These are phyloP conservation scores for Chelon labrosus DNA, from an alignment of 2,797 vertebrate species.

Conservation along the genomic window DNA sequence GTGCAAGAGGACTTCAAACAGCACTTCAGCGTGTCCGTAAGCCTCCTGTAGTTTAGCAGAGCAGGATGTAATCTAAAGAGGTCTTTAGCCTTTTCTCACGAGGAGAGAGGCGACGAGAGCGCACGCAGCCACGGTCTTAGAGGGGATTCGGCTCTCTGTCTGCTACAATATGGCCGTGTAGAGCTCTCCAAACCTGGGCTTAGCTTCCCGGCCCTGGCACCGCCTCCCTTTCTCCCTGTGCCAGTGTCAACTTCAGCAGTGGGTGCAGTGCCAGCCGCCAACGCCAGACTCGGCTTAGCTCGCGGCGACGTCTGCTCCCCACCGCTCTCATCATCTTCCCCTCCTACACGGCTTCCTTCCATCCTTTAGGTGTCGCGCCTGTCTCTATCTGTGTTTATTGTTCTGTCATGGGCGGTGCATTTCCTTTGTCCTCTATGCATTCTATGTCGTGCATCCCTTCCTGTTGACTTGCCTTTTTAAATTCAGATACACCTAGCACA, in stretches of 20 bases:
- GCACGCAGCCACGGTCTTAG: slow-evolving; percentile 43
- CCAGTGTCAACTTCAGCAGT: slow-evolving; percentile 72
- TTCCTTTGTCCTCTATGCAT: background rate
- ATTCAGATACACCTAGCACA: background rate
- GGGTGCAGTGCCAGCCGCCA: slow-evolving; percentile 34
- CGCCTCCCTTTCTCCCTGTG: slow-evolving; percentile 26
- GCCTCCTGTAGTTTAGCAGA: slow-evolving; percentile 43
- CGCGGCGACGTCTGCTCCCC: slow-evolving; percentile 35
- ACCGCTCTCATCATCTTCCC: slow-evolving; percentile 6
- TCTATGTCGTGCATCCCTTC: background rate
- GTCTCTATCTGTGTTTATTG: background rate
- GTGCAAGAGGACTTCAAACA: background rate
- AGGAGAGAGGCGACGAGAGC: slow-evolving; percentile 57
- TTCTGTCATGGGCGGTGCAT: background rate
- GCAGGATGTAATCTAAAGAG: slow-evolving; percentile 55
- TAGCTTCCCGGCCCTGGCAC: slow-evolving; percentile 63
- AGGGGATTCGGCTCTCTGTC: slow-evolving; percentile 63
- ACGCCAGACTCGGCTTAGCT: slow-evolving; percentile 58
- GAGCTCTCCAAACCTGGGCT: slow-evolving; percentile 74
- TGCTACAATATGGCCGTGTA: slow-evolving; percentile 65
- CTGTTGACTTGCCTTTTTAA: background rate
- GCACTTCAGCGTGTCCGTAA: slow-evolving; percentile 33
- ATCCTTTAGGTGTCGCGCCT: background rate
- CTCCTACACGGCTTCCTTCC: background rate
- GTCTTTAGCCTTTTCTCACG: slow-evolving; percentile 57